Percentiles rank a stretch among this genome's conserved stretches.
Evolutionary conservation across 1,140 invertebrate genomes (phyloP).

Genomic region (Tetragnatha versicolor): DNA sequence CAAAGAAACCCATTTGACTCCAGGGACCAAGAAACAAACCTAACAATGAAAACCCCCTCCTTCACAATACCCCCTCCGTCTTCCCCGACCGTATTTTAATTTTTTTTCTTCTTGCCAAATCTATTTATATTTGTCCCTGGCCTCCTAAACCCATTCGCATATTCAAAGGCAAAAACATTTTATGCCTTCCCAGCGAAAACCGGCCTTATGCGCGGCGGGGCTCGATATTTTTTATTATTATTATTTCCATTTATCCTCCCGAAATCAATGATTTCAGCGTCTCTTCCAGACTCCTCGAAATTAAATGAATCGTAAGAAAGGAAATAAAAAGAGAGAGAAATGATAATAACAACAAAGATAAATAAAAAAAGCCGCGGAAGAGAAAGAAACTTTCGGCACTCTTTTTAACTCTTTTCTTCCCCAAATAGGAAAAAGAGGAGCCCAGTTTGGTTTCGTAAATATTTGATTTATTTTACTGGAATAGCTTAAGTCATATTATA

Average conservation of each 20-base stretch:
- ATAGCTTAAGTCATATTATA: conserved; percentile 43
- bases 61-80: background rate
- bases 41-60: conserved; percentile 8
- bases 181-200: background rate
- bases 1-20: conserved; percentile 7
- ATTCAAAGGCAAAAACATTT: conserved; percentile 32
- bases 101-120: conserved; percentile 35
- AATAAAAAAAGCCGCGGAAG: background rate
- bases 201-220: background rate
- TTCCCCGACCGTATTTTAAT: background rate
- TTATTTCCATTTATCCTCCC: background rate
- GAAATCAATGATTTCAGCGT: conserved; percentile 35
- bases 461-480: conserved; percentile 35
- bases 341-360: conserved; percentile 11
- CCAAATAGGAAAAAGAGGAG: conserved; percentile 19
- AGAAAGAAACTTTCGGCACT: conserved; percentile 14
- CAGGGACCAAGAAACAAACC: background rate
- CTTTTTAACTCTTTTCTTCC: conserved; percentile 33
- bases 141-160: conserved; percentile 24
- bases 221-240: conserved; percentile 1
- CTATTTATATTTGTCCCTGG: conserved; percentile 45
- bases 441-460: conserved; percentile 39
- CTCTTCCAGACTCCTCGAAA: conserved; percentile 32
- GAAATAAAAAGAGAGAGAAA: conserved; percentile 3
- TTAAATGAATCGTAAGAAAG: conserved; percentile 41